A percentile compares a stretch with the other conserved stretches of the same genome.
These are phyloP conservation scores for Cyanoderma ruficeps DNA, from an alignment of 2,113 vertebrate species.

Conservation along the genomic window DNA sequence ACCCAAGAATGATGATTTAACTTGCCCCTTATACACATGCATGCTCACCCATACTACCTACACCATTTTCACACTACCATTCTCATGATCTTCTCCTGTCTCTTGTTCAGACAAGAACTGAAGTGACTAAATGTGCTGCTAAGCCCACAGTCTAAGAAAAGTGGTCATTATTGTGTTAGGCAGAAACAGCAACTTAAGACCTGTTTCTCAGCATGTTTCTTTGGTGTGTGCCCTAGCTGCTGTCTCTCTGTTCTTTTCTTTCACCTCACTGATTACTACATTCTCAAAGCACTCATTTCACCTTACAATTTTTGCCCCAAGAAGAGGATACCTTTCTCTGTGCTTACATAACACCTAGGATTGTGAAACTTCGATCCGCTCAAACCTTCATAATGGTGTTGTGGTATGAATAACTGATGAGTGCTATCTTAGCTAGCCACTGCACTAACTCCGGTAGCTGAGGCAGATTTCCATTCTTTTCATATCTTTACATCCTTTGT, in stretches of 20 bases:
- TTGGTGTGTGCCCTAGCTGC: neutral
- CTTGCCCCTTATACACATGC: neutral
- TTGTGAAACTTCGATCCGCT: neutral
- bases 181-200: neutral
- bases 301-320: neutral
- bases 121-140: neutral
- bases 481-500: neutral
- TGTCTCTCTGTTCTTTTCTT: neutral
- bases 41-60: fast-evolving
- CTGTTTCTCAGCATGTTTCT: neutral
- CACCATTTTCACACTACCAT: neutral
- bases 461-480: neutral
- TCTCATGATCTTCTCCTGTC: neutral
- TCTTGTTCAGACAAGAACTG: neutral
- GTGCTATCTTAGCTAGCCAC: neutral
- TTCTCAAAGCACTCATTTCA: neutral
- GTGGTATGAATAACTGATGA: neutral
- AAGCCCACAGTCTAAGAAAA: neutral
- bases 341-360: neutral
- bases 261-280: neutral
- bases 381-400: neutral
- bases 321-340: neutral
- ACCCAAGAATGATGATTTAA: fast-evolving
- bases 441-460: neutral
- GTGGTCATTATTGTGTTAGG: neutral